A percentile compares a stretch with the other conserved stretches of the same genome.
These are phyloP conservation scores for Poecile atricapillus DNA, from an alignment of 2,113 vertebrate species.

Conservation along the genomic window DNA sequence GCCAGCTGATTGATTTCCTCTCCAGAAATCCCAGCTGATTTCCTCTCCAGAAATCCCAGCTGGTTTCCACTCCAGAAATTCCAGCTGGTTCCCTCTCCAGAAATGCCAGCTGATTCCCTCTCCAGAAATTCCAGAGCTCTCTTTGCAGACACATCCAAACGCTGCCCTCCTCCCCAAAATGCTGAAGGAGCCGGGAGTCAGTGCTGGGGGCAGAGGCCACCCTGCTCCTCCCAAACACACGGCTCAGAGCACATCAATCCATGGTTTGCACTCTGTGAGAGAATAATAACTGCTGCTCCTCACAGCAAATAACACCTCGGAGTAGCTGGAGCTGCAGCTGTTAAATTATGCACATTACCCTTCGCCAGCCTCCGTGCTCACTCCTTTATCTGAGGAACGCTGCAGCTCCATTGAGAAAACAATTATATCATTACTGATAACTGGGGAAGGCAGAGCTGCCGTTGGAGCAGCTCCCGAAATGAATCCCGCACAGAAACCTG, in stretches of 20 bases:
- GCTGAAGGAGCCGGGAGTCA: too few relatives aligned
- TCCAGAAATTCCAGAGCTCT: rapidly evolving
- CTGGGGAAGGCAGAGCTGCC: not conserved
- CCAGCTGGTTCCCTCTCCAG: too few relatives aligned
- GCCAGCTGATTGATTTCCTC: too few relatives aligned
- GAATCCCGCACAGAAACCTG: not conserved
- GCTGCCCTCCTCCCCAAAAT: not conserved
- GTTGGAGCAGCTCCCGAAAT: rapidly evolving
- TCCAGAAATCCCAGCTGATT: too few relatives aligned
- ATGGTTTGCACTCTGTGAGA: not conserved
- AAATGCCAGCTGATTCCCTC: too few relatives aligned
- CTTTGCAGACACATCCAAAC: rapidly evolving
- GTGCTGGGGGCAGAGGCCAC: not conserved
- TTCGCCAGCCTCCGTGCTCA: not conserved
- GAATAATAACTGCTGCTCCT: not conserved
- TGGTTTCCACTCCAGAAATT: too few relatives aligned
- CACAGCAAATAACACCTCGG: not conserved
- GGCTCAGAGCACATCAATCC: not conserved
- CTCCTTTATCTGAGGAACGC: not conserved
- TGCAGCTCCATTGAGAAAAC: not conserved
- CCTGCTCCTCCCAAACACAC: not conserved
- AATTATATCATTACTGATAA: not conserved
- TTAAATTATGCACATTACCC: not conserved
- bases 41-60: too few relatives aligned
- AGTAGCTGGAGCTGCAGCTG: not conserved